Conservation (phyloP, 2,888 invertebrate genomes). For the Eristalis pertinax region DNA sequence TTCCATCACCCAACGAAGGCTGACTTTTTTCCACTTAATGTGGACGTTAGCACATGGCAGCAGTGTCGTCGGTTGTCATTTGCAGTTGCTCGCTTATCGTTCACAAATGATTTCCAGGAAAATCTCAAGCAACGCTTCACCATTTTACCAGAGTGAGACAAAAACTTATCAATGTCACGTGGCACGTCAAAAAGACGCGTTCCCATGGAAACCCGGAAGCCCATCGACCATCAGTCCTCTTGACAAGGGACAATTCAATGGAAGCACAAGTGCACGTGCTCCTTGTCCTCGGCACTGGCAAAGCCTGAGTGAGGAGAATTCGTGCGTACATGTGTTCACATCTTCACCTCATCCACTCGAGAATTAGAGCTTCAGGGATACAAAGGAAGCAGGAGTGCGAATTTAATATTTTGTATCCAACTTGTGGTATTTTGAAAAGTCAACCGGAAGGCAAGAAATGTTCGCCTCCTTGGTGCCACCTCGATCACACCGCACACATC, state of each 20-base stretch:
- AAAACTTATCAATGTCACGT: background rate
- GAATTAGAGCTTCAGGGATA: background rate
- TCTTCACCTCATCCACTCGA: background rate
- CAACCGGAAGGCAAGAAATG: background rate
- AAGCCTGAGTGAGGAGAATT: background rate
- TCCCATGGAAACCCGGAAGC: background rate
- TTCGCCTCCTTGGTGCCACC: background rate
- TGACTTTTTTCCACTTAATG: background rate
- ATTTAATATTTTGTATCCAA: background rate
- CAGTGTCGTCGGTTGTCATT: background rate
- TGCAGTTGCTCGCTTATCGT: background rate
- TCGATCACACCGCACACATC: background rate
- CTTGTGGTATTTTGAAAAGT: background rate
- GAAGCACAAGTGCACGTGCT: background rate
- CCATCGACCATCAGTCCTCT: background rate
- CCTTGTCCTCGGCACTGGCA: background rate
- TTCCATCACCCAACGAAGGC: no score
- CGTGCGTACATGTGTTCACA: background rate
- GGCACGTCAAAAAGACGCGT: background rate
- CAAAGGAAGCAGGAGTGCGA: background rate
- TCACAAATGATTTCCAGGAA: background rate
- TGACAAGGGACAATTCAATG: background rate
- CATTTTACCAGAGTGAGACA: background rate
- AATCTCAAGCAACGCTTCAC: background rate
- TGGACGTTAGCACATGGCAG: background rate